Evolutionary conservation across 2,888 invertebrate species (phyloP), one percentile per base, ranked within the genome.

Genomic region (Shargacucullia verbasci): DNA sequence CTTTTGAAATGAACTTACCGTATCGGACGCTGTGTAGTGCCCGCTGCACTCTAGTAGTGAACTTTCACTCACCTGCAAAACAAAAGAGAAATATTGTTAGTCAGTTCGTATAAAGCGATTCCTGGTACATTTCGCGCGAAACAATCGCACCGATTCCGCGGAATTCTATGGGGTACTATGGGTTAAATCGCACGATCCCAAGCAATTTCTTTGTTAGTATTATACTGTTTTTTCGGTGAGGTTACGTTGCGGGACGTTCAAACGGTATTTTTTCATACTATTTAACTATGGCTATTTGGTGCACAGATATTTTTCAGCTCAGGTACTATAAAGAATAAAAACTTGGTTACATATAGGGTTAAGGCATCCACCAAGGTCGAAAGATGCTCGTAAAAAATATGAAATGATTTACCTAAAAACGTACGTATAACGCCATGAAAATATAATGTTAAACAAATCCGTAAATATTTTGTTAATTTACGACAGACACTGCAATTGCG

Each of bases 41-140:
- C 92, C 94, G 90, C 89, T 88, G 94, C 94, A 94, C 92, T 94
- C 94, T 87, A 94, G 92, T 88, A 94, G 94, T 90, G 93, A 92
- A 92, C 92, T 88, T 92, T 93, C 93, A 94, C 94, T 94, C 94
- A 94, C 94, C 94, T 94, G 88, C 20, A 3, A 84, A 91, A 79
- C 71, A 86, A 84, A 80, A 76, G 75, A 79, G 63, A 76, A 66
- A 77, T 60, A 64, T 73, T 75, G 72, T 71, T 74, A 57, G 48
- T 47, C 43, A 57, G 63, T 63, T 64, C 59, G 37, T 37, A 41
- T 41, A 49, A 48, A 65, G 11, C 55, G 49, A 59, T 64, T 46
- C 46, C 59, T 52, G 43, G 55, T 56, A 59, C 47, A 59, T 60
- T 62, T 61, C 14, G 46, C 14, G 57, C 31, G 29, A 43, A 59